Conservation (phyloP, 2,797 vertebrate genomes). For the Okamejei kenojei region DNA sequence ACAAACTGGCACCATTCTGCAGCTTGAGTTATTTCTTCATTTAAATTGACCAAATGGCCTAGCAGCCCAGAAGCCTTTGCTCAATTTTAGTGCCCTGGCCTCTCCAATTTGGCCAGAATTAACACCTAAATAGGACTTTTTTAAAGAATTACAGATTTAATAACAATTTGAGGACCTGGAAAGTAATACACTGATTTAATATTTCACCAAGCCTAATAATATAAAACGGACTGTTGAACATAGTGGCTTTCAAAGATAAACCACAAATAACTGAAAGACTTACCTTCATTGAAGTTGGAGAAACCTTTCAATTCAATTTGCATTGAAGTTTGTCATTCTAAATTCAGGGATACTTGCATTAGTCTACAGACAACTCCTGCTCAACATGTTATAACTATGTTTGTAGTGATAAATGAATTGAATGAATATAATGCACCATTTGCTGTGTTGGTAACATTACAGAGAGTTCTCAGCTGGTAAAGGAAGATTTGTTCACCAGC, state of each 20-base stretch:
- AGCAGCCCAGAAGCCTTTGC: too few relatives aligned
- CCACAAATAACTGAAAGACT: neutral
- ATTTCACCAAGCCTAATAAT: slow-evolving; percentile 30
- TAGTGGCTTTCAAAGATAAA: neutral
- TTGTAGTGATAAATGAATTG: neutral
- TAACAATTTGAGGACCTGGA: slow-evolving; percentile 23
- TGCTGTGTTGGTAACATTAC: too few relatives aligned
- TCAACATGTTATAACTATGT: neutral
- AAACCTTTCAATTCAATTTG: slow-evolving; percentile 18
- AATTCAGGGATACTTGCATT: neutral
- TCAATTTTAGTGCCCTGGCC: too few relatives aligned
- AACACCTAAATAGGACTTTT: neutral
- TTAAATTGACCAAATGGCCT: too few relatives aligned
- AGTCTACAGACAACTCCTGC: neutral
- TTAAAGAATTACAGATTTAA: slow-evolving; percentile 29
- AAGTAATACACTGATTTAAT: slow-evolving; percentile 1
- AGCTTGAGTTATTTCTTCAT: too few relatives aligned
- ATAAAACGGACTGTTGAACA: neutral
- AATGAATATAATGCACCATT: neutral
- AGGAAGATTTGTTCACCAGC: neutral
- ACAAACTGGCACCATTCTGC: too few relatives aligned
- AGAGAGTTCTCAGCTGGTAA: neutral
- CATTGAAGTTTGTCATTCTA: neutral
- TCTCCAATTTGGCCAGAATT: too few relatives aligned
- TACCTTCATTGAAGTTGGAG: neutral